Base-by-base conservation (phyloP, 2,888 invertebrate species). In the Nemotelus nigrinus region DNA sequence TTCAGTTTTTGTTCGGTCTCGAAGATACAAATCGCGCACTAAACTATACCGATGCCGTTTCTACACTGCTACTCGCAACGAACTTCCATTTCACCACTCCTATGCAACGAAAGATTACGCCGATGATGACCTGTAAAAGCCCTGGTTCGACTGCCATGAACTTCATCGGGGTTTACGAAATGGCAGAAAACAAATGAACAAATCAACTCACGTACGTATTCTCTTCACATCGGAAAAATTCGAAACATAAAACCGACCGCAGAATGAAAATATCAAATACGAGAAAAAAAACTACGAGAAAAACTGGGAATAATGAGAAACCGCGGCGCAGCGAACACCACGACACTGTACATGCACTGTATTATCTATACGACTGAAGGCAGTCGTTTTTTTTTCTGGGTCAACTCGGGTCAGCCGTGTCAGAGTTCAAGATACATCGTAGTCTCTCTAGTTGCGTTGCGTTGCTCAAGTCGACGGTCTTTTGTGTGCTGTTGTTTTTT, bases 371-470 rank as follows among this genome's bases (percentile, higher is more conserved):
- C 41, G 63, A 6, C 63, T 3, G 41, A 10, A n/a, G 43, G 63
- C 63, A 10, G 5, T 57, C 10, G 63, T 25, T 25, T 25, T 25
- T 25, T 25, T 25, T 25, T 25, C 25, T 25, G 55, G 76, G 55
- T 77, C 77, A 58, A 45, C 44, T 7, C 79, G 78, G 86, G 86
- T 87, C 86, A 85, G 82, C 82, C 86, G 86, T 60, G 74, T 85
- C 86, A 86, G 84, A 87, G 87, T 87, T 87, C 86, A 87, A 84
- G 84, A 84, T 67, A 67, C 67, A 50, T 48, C 48, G 67, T 25
- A 8, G 55, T 55, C 25, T 82, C 76, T 81, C 80, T 81, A 57
- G 76, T 70, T 74, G 78, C 44, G 76, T 25, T 25, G 25, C 25
- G 25, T 25, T 25, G 25, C 25, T 25, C 25, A 25, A 25, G 0